Percentiles rank a stretch among this genome's conserved stretches.
Conservation (phyloP, 2,888 invertebrate species). For the Orthosia cruda region DNA sequence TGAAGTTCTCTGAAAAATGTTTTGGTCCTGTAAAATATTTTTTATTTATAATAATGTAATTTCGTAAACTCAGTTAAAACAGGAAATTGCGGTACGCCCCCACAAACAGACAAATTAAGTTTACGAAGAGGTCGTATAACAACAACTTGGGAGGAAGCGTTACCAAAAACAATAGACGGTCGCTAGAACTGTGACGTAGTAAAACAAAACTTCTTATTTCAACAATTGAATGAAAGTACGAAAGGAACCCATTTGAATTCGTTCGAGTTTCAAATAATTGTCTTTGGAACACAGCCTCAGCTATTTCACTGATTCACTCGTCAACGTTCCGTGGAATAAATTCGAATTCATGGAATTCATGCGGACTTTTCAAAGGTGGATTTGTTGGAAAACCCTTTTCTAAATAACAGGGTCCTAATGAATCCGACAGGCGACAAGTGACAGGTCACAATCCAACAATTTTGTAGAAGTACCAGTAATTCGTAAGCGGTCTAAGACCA, state of each 20-base stretch:
- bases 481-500: background rate
- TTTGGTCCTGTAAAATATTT: background rate
- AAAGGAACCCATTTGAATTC: constrained; percentile 16
- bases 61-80: constrained; percentile 1
- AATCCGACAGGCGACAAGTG: no score
- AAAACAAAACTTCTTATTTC: constrained; percentile 7
- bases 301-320: background rate
- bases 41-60: background rate
- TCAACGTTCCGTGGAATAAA: constrained; percentile 3
- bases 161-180: constrained; percentile 16
- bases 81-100: constrained; percentile 23
- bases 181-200: background rate
- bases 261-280: constrained; percentile 22
- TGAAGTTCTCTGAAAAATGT: background rate
- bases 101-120: constrained; percentile 3
- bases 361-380: background rate
- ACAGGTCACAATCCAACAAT: no score
- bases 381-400: background rate
- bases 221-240: constrained; percentile 8
- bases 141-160: background rate
- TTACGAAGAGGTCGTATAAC: background rate
- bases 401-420: no score
- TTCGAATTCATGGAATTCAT: background rate
- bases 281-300: background rate
- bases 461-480: no score